Evolutionary conservation across 2,797 vertebrate species (phyloP).

Genomic region (Hydrolagus colliei): DNA sequence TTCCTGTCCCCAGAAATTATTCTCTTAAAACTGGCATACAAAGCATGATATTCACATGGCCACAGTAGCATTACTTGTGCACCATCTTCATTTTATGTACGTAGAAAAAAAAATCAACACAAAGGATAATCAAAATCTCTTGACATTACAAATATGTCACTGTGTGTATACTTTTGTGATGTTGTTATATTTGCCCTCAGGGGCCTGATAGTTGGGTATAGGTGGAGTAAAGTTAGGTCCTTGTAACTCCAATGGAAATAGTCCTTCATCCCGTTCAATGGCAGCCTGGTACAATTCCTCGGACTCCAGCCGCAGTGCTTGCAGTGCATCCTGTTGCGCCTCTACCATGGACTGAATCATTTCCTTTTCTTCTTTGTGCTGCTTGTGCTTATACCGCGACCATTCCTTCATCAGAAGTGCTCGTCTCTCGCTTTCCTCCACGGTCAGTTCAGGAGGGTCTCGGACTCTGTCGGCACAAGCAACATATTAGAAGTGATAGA

Average conservation of each 20-base stretch:
- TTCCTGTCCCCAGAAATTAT: too few species aligned
- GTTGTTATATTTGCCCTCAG: constrained; percentile 78
- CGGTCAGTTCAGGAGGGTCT: constrained; percentile 46
- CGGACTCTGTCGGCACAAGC: constrained; percentile 56
- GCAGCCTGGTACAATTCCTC: constrained; percentile 75
- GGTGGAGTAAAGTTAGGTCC: constrained; percentile 75
- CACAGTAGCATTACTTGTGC: background rate
- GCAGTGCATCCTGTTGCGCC: constrained; percentile 75
- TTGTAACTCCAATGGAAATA: constrained; percentile 72
- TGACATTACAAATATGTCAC: constrained; percentile 37
- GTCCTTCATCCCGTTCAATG: constrained; percentile 56
- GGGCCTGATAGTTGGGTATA: constrained; percentile 63
- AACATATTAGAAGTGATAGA: background rate
- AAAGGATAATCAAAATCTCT: background rate
- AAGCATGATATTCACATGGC: background rate
- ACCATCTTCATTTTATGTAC: background rate
- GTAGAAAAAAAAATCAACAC: background rate
- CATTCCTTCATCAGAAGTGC: constrained; percentile 80
- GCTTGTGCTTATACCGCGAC: constrained; percentile 68
- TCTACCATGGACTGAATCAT: constrained; percentile 58
- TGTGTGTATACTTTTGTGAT: constrained; percentile 80
- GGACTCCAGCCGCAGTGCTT: constrained; percentile 71
- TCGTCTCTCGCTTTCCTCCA: constrained; percentile 72
- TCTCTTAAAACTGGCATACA: too few species aligned
- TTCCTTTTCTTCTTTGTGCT: constrained; percentile 64